Evolutionary conservation across 2,888 invertebrate species (phyloP).

Genomic region (Adela reaumurella): DNA sequence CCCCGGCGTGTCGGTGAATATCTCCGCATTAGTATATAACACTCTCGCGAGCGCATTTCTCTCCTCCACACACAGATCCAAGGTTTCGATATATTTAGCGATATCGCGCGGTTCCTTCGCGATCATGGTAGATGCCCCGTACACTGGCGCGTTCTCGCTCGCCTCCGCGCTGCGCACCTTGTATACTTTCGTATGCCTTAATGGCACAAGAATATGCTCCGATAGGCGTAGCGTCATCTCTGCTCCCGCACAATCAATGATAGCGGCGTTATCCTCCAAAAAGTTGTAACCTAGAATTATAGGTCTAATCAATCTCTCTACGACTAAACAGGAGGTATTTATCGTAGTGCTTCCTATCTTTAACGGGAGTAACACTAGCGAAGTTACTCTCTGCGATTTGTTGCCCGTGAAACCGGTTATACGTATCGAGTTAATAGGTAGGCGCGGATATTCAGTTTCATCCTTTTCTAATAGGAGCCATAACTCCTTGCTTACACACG

Average conservation of each 20-base stretch:
- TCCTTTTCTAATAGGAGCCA: neutral
- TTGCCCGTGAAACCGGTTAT: neutral
- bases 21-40: neutral
- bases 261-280: neutral
- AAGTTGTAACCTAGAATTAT: slow-evolving; percentile 1
- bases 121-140: too few species aligned
- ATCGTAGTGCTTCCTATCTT: neutral
- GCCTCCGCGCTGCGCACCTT: too few species aligned
- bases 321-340: neutral
- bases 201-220: neutral
- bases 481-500: neutral
- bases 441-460: neutral
- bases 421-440: neutral
- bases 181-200: neutral
- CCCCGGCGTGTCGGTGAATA: slow-evolving; percentile 13
- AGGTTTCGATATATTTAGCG: too few species aligned
- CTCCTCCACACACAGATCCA: neutral
- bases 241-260: neutral
- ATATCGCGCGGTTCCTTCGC: too few species aligned
- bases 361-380: neutral
- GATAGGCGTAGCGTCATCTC: neutral
- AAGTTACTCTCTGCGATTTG: neutral
- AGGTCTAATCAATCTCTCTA: neutral
- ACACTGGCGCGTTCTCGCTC: too few species aligned
- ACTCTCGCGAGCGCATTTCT: neutral